These are phyloP conservation scores for Malthinus flaveolus DNA, from an alignment of 2,888 invertebrate genomes.

Conservation along the genomic window DNA sequence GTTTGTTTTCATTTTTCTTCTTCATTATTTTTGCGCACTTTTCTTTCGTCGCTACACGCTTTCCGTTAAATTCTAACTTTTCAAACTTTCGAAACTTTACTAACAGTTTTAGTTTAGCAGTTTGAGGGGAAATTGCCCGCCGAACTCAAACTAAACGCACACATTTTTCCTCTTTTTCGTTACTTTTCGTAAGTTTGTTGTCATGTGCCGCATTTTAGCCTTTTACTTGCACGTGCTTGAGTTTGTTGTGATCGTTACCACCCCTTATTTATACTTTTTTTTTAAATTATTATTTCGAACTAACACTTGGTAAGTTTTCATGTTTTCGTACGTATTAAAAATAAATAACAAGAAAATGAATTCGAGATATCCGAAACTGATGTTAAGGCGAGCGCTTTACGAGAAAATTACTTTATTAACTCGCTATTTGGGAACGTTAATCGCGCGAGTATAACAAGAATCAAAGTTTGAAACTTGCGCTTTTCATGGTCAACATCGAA, in stretches of 20 bases:
- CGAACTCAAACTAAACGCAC: background rate
- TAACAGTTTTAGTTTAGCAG: slow-evolving; percentile 6
- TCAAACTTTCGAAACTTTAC: slow-evolving; percentile 18
- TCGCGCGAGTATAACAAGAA: slow-evolving; percentile 5
- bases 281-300: background rate
- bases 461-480: slow-evolving; percentile 7
- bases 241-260: slow-evolving; percentile 15
- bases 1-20: slow-evolving; percentile 4
- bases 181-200: background rate
- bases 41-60: background rate
- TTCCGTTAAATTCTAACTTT: background rate
- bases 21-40: slow-evolving; percentile 3
- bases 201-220: slow-evolving; percentile 8
- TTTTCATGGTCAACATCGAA: slow-evolving; percentile 3
- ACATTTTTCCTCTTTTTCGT: background rate
- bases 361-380: background rate
- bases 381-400: background rate
- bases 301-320: slow-evolving; percentile 2
- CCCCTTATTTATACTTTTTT: too few species aligned
- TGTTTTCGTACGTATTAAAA: background rate
- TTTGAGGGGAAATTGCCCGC: background rate
- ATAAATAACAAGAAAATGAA: background rate
- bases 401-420: slow-evolving; percentile 4
- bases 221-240: slow-evolving; percentile 21
- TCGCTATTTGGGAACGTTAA: slow-evolving; percentile 3